Evolutionary conservation across 2,113 vertebrate genomes (phyloP).

Genomic region (Colaptes auratus): DNA sequence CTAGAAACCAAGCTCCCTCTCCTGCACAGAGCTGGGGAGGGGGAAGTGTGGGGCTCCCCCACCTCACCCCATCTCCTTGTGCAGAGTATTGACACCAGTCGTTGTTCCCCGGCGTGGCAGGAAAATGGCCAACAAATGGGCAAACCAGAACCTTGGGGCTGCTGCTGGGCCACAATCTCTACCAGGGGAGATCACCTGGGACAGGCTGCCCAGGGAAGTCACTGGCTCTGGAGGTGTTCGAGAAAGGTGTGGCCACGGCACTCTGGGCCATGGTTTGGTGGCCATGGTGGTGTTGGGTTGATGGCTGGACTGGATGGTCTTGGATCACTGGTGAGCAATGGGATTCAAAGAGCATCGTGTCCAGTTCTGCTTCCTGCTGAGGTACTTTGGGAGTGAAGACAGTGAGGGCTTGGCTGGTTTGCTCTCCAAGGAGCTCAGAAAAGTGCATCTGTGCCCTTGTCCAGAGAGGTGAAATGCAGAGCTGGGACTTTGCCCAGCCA

Average conservation of each 20-base stretch:
- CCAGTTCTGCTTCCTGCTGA: no score
- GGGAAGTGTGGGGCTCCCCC: not conserved
- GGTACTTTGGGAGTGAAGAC: not conserved
- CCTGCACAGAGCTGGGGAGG: not conserved
- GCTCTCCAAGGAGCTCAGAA: not conserved
- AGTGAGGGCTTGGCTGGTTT: not conserved
- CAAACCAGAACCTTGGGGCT: no score
- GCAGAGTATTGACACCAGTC: rapidly evolving
- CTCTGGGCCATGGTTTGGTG: no score
- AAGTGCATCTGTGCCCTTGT: not conserved
- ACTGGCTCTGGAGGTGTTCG: no score
- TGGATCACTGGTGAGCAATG: no score
- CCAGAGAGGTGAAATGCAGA: not conserved
- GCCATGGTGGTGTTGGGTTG: no score
- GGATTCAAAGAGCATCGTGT: not conserved
- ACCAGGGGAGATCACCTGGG: no score
- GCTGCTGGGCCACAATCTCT: no score
- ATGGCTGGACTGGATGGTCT: no score
- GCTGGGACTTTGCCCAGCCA: not conserved
- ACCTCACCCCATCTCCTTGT: not conserved
- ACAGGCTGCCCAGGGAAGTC: no score
- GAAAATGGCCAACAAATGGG: no score
- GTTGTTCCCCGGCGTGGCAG: rapidly evolving
- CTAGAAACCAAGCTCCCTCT: not conserved
- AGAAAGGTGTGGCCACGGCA: no score